A percentile compares a stretch with the other conserved stretches of the same genome.
These are phyloP conservation scores for Margaritifera margaritifera DNA, from an alignment of 2,888 invertebrate genomes.

Conservation along the genomic window DNA sequence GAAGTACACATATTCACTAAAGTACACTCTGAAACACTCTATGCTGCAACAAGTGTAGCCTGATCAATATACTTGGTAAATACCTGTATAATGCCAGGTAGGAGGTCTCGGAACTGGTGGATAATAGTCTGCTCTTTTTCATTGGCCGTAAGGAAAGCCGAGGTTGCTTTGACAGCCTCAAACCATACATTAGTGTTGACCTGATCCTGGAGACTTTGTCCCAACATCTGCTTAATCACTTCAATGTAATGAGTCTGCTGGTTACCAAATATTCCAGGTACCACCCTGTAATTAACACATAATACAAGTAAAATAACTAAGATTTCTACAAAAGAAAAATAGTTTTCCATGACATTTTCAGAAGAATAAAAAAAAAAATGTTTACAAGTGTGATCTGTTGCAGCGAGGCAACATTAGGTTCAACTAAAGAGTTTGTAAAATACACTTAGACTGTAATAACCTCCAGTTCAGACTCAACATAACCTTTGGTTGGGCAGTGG, in stretches of 20 bases:
- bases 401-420: too few species aligned
- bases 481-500: too few species aligned
- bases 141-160: constrained; percentile 89
- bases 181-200: constrained; percentile 70
- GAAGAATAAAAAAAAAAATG: neutral
- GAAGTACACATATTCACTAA: too few species aligned
- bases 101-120: constrained; percentile 89
- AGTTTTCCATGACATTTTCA: neutral
- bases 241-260: constrained; percentile 92
- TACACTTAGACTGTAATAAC: too few species aligned
- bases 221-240: constrained; percentile 95
- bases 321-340: too few species aligned
- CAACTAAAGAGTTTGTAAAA: too few species aligned
- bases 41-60: too few species aligned
- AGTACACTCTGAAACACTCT: too few species aligned
- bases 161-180: constrained; percentile 76
- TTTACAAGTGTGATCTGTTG: neutral
- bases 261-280: constrained; percentile 97
- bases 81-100: constrained; percentile 78
- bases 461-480: too few species aligned
- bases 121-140: constrained; percentile 93
- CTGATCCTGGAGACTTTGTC: constrained; percentile 85
- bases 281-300: constrained; percentile 78
- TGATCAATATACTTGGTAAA: too few species aligned
- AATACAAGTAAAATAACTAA: neutral